A percentile compares a stretch with the other conserved stretches of the same genome.
These are phyloP conservation scores for Chiloscyllium punctatum DNA, from an alignment of 2,797 vertebrate species.

Conservation along the genomic window DNA sequence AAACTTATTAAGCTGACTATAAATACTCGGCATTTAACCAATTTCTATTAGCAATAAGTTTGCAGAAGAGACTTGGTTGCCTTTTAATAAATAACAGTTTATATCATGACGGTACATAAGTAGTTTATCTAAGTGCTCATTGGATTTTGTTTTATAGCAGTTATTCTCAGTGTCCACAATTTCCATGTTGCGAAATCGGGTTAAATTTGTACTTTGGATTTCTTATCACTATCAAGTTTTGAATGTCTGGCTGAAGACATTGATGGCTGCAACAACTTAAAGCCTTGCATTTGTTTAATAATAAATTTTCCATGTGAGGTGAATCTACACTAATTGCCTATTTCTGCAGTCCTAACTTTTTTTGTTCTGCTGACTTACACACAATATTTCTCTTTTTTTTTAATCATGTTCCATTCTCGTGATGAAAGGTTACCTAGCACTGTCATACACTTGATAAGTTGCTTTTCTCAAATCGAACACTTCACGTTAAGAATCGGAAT, in stretches of 20 bases:
- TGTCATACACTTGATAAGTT: not conserved
- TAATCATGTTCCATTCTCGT: not conserved
- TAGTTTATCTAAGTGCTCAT: not conserved
- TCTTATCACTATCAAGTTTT: not conserved
- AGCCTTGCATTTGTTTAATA: not conserved
- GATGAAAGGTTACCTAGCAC: not conserved
- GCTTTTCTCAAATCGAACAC: not conserved
- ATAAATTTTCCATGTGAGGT: not conserved
- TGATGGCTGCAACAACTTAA: not conserved
- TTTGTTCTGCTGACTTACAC: not conserved
- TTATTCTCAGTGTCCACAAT: not conserved
- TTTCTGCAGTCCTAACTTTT: not conserved
- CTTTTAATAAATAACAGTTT: not conserved
- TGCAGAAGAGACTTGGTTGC: not conserved
- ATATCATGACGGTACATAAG: not conserved
- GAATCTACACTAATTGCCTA: not conserved
- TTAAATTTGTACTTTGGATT: not conserved
- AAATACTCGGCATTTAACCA: not conserved
- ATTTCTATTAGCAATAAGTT: not conserved
- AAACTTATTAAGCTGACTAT: not conserved
- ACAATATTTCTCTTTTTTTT: not conserved
- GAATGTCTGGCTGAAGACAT: not conserved
- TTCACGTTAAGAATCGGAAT: not conserved
- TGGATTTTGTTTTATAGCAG: not conserved
- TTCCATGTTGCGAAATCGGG: not conserved